Conservation (phyloP, 2,797 vertebrate genomes). For the Artibeus lituratus region DNA sequence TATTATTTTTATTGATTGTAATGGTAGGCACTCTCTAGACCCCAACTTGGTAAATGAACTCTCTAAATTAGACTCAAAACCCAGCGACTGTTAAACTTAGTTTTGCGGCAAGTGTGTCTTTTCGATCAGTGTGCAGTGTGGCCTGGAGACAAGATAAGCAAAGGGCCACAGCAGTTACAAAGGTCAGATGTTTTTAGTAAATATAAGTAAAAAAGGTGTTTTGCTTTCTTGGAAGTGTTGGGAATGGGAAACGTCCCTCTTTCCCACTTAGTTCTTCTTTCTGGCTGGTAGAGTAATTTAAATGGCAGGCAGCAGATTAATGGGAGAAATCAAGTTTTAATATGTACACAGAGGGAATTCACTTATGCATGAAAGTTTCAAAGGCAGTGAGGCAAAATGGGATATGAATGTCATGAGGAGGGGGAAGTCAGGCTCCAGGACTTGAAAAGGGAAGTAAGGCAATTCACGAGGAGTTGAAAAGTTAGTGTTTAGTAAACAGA, state of each 20-base stretch:
- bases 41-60: background rate
- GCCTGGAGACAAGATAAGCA: background rate
- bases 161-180: background rate
- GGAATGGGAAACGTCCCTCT: background rate
- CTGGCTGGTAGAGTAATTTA: background rate
- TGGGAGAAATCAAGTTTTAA: background rate
- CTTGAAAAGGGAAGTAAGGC: background rate
- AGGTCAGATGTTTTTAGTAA: background rate
- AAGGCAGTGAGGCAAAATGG: background rate
- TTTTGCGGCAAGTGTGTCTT: conserved; percentile 9
- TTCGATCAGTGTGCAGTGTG: background rate
- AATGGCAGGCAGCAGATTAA: background rate
- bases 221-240: background rate
- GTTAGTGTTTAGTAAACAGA: background rate
- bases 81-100: conserved; percentile 32
- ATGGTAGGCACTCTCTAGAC: background rate
- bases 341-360: background rate
- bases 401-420: background rate
- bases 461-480: background rate
- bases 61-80: background rate
- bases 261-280: background rate
- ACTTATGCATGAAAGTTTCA: background rate
- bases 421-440: background rate
- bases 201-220: background rate
- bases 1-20: background rate